Evolutionary conservation across 2,113 vertebrate species (phyloP), one percentile per base, ranked within the genome.

Genomic region (Tachuris rubrigastra): DNA sequence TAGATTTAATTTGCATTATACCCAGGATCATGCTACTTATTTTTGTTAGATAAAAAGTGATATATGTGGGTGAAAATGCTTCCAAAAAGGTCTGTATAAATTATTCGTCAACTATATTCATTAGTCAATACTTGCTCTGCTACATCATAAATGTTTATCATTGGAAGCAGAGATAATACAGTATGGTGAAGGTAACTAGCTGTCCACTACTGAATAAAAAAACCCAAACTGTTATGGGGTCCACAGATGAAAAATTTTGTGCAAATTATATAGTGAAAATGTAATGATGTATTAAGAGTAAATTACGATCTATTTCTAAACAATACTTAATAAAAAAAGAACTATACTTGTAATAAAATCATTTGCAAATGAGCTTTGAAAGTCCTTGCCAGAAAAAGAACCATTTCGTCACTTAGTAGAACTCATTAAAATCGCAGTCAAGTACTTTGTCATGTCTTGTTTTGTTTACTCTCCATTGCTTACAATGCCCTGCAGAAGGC

Each of bases 401-500:
- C n/a, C 88, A 46, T 87, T 82, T 90, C 42, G 28, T 87, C 50
- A 41, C 30, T 85, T 56, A 65, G 31, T 87, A 46, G 16, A 94
- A 83, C 21, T 89, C 47, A 85, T 89, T 96, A 89, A 93, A 94
- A 95, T 69, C 85, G 66, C 67, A 92, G 62, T 75, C 76, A 82
- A 90, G 8, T 74, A 77, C 52, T 20, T 30, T 16, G 8, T 56
- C 63, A n/a, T 74, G 22, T 86, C 77, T 90, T 72, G 33, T 67
- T 95, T 95, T 87, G 23, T 82, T 96, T 95, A 63, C 28, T 85
- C 74, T 89, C 49, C 4, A 8, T 62, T 95, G 44, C 46, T 93
- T 77, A 77, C 35, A 92, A 71, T 3, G 30, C n/a, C 42, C 62
- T 85, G 49, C 75, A 41, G 77, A 94, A 89, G 39, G n/a, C 44